Conservation (phyloP, 2,888 invertebrate species). For the Thelaira solivaga region DNA sequence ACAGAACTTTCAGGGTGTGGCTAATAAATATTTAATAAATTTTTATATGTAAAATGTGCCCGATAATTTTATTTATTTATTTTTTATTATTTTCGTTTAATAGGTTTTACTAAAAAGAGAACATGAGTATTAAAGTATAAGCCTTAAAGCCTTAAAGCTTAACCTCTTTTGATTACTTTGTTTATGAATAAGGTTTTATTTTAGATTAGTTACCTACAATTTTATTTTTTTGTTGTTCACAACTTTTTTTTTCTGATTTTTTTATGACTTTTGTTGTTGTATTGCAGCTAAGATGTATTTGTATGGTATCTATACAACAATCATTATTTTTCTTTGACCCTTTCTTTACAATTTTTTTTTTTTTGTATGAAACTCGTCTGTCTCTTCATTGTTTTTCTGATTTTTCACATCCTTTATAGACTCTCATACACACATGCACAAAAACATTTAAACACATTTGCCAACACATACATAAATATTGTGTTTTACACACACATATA, state of each 20-base stretch:
- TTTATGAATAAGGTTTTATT: not conserved
- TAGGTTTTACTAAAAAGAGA: too few relatives aligned
- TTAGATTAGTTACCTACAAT: slow-evolving; percentile 2
- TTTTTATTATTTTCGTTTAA: not conserved
- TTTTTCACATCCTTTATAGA: not conserved
- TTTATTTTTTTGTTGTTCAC: slow-evolving; percentile 5
- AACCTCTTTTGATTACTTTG: too few relatives aligned
- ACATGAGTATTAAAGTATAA: too few relatives aligned
- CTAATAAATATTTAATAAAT: slow-evolving; percentile 24
- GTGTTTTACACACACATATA: not conserved
- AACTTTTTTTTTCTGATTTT: not conserved
- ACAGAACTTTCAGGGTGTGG: slow-evolving; percentile 62
- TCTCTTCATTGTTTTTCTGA: not conserved
- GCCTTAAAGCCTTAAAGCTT: too few relatives aligned
- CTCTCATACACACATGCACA: not conserved
- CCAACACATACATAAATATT: too few relatives aligned
- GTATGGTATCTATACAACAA: slow-evolving; percentile 22
- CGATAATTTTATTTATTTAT: not conserved
- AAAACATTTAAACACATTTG: too few relatives aligned
- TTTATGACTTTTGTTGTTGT: not conserved
- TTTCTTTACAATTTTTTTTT: slow-evolving; percentile 12
- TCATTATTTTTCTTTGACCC: not conserved
- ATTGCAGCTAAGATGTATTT: slow-evolving; percentile 4
- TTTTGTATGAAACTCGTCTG: not conserved
- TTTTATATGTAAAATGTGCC: not conserved